These are phyloP conservation scores for Hirtodrosophila confusa DNA, from an alignment of 2,888 invertebrate genomes.

Conservation along the genomic window DNA sequence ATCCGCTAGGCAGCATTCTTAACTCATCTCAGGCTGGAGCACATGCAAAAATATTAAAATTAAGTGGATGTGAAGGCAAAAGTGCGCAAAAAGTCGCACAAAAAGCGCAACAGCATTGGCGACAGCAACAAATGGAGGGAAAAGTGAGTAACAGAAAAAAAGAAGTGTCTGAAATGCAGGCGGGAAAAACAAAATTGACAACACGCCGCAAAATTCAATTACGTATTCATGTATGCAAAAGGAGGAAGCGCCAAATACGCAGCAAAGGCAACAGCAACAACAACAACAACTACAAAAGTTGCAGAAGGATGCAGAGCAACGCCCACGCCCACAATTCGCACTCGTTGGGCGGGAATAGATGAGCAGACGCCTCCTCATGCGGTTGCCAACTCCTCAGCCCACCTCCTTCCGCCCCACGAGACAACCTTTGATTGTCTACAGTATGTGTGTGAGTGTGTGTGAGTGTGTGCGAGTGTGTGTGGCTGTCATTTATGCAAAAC, in stretches of 20 bases:
- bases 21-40: conserved; percentile 27
- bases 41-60: conserved; percentile 54
- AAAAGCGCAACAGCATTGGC: conserved; percentile 55
- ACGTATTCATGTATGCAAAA: conserved; percentile 78
- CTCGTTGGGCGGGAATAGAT: conserved; percentile 51
- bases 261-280: conserved; percentile 40
- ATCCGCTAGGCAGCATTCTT: conserved; percentile 16
- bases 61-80: conserved; percentile 48
- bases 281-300: conserved; percentile 24
- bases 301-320: conserved; percentile 33
- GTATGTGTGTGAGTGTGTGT: conserved; percentile 18
- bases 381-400: conserved; percentile 46
- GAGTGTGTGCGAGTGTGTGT: conserved; percentile 32
- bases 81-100: conserved; percentile 36
- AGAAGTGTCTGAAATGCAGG: conserved; percentile 46
- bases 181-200: conserved; percentile 74
- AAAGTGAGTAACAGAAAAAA: conserved; percentile 6
- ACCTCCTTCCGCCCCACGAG: conserved; percentile 32
- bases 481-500: conserved; percentile 74
- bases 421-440: conserved; percentile 63
- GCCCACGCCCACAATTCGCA: conserved; percentile 47
- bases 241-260: conserved; percentile 73
- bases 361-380: conserved; percentile 51
- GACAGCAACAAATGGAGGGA: conserved; percentile 19
- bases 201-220: conserved; percentile 78